Percentiles rank a stretch among this genome's conserved stretches.
Conservation (phyloP, 1,140 invertebrate genomes). For the Sarcophaga peregrina region DNA sequence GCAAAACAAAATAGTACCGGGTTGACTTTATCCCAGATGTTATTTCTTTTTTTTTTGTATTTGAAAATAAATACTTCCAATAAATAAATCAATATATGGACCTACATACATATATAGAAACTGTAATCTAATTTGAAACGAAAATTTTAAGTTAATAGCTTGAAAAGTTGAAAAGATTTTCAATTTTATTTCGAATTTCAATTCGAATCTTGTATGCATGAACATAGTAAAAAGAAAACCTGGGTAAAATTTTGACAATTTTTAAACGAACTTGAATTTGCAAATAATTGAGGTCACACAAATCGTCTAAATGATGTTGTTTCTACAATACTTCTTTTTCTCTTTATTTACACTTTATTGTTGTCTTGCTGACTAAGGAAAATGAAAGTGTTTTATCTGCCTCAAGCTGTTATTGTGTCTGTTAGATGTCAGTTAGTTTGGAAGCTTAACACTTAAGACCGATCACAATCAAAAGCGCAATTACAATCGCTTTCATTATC, state of each 20-base stretch:
- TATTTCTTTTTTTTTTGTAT: too few relatives aligned
- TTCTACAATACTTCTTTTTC: not conserved
- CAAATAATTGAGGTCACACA: not conserved
- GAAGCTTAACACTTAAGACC: slow-evolving; percentile 10
- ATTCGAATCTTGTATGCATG: not conserved
- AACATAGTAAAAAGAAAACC: not conserved
- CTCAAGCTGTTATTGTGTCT: not conserved
- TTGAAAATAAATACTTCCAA: too few relatives aligned
- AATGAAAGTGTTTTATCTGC: slow-evolving; percentile 8
- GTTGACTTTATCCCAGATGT: too few relatives aligned
- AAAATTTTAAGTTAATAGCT: too few relatives aligned
- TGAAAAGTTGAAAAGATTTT: too few relatives aligned
- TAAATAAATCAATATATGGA: too few relatives aligned
- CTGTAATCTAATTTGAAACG: too few relatives aligned
- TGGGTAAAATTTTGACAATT: not conserved
- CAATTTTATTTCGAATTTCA: too few relatives aligned
- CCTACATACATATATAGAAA: too few relatives aligned
- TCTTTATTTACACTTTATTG: not conserved
- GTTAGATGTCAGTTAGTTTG: slow-evolving; percentile 5
- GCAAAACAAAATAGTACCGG: too few relatives aligned
- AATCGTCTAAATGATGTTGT: not conserved
- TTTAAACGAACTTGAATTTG: slow-evolving; percentile 5
- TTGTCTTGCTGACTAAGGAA: not conserved
- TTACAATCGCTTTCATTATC: not conserved
- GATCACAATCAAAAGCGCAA: not conserved